Percentiles rank a stretch among this genome's conserved stretches.
Conservation (phyloP, 2,888 invertebrate genomes). For the Sarcophaga carnaria region DNA sequence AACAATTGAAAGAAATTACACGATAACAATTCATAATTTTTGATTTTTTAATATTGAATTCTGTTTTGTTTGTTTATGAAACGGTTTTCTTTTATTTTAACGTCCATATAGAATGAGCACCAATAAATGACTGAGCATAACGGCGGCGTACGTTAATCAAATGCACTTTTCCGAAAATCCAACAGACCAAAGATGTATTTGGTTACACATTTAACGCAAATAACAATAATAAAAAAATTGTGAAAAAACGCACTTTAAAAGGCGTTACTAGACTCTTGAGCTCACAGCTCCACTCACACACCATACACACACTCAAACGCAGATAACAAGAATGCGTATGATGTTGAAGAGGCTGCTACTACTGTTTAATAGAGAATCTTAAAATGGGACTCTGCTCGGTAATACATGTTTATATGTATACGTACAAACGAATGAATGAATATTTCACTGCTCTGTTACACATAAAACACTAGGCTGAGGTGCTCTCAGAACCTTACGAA, state of each 20-base stretch:
- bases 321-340: background rate
- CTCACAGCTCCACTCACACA: background rate
- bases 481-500: slow-evolving; percentile 58
- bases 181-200: slow-evolving; percentile 54
- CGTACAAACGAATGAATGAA: slow-evolving; percentile 1
- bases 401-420: slow-evolving; percentile 16
- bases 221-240: slow-evolving; percentile 23
- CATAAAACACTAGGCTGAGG: slow-evolving; percentile 52
- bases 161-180: slow-evolving; percentile 62
- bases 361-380: background rate
- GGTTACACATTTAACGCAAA: slow-evolving; percentile 41
- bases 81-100: slow-evolving; percentile 56
- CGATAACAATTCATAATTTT: slow-evolving; percentile 2
- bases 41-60: slow-evolving; percentile 14
- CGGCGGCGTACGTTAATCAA: slow-evolving; percentile 37
- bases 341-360: slow-evolving; percentile 7
- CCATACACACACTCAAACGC: background rate
- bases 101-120: slow-evolving; percentile 80
- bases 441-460: background rate
- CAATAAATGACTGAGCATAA: slow-evolving; percentile 77
- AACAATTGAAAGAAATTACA: slow-evolving; percentile 3
- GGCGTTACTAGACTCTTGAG: slow-evolving; percentile 60
- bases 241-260: slow-evolving; percentile 58
- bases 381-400: background rate
- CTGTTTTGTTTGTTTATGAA: slow-evolving; percentile 19